Percentiles rank a stretch among this genome's conserved stretches.
Conservation (phyloP, 2,113 vertebrate species). For the Macquaria australasica region DNA sequence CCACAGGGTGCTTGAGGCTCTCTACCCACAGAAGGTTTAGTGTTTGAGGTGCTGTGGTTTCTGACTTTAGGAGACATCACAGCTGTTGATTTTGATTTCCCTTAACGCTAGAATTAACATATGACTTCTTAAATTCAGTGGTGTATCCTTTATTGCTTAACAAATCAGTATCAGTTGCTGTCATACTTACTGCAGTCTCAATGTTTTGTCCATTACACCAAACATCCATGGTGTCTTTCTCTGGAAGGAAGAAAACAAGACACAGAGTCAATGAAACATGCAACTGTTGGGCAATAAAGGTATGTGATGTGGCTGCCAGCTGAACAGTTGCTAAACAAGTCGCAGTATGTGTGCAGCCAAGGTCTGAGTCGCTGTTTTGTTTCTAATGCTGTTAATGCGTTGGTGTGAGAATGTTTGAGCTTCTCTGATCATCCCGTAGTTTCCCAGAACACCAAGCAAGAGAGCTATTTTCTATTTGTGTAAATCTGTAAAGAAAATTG, state of each 20-base stretch:
- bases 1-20: neutral
- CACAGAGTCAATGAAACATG: neutral
- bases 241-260: slow-evolving; percentile 77
- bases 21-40: neutral
- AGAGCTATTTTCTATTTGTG: neutral
- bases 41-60: neutral
- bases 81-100: neutral
- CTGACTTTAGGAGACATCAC: neutral
- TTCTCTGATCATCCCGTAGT: neutral
- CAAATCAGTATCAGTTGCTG: neutral
- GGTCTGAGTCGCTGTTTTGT: neutral
- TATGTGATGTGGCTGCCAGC: neutral
- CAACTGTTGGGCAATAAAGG: neutral
- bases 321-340: neutral
- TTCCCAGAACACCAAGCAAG: neutral
- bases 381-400: neutral
- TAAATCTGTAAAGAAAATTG: too few species aligned
- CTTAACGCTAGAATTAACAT: too few species aligned
- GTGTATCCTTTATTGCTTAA: neutral
- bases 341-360: too few species aligned
- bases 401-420: neutral
- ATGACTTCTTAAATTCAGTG: neutral
- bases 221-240: slow-evolving; percentile 99
- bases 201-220: slow-evolving; percentile 97
- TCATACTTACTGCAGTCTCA: slow-evolving; percentile 93